These are phyloP conservation scores for Callospermophilus lateralis DNA, from an alignment of 2,113 vertebrate species.

Conservation along the genomic window DNA sequence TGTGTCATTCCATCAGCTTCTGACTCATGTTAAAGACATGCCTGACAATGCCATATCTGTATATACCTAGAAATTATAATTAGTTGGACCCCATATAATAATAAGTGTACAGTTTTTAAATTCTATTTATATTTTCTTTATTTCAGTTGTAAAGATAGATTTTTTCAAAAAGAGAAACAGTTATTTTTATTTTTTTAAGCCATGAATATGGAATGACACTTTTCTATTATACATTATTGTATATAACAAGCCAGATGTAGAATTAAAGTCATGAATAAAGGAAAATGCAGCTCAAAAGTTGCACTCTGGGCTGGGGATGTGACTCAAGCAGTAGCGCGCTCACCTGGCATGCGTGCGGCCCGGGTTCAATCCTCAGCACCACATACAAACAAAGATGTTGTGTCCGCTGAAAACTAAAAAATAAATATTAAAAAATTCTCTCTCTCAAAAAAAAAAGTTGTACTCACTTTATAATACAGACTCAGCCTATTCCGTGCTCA, in stretches of 20 bases:
- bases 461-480: background rate
- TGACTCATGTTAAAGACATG: background rate
- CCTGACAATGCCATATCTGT: background rate
- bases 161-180: background rate
- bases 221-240: background rate
- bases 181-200: constrained; percentile 13
- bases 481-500: background rate
- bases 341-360: too few species aligned
- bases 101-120: constrained; percentile 23
- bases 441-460: background rate
- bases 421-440: too few species aligned
- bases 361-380: too few species aligned
- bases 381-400: too few species aligned
- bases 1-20: background rate
- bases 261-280: constrained; percentile 44
- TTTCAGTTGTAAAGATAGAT: constrained; percentile 55
- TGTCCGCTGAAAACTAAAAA: too few species aligned
- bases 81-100: background rate
- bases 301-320: background rate
- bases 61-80: background rate
- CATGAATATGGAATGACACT: background rate
- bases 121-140: background rate
- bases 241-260: background rate
- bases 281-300: background rate
- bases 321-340: too few species aligned